Percentiles rank a stretch among this genome's conserved stretches.
Conservation (phyloP, 2,113 vertebrate species). For the Plecturocebus donacophilus region DNA sequence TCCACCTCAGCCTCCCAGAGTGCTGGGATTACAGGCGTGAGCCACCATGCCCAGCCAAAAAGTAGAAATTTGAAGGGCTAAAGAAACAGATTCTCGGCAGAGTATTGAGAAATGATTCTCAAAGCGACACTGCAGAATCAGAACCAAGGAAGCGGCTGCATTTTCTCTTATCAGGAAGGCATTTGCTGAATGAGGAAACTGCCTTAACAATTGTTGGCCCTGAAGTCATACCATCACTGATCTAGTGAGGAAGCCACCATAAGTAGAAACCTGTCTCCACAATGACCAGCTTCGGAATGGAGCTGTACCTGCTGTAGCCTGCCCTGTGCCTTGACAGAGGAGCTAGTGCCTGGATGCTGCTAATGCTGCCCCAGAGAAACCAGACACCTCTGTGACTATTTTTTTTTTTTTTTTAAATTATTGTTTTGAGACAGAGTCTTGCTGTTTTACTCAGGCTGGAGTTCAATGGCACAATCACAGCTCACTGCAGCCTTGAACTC, state of each 20-base stretch:
- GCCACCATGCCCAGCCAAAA: too few species aligned
- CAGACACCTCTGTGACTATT: neutral
- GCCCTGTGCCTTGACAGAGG: neutral
- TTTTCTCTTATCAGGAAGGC: slow-evolving; percentile 30
- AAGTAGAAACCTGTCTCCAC: neutral
- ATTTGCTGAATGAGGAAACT: neutral
- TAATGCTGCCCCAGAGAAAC: neutral
- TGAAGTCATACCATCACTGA: neutral
- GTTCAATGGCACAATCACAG: neutral
- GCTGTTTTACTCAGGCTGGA: neutral
- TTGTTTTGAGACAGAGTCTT: neutral
- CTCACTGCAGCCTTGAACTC: neutral
- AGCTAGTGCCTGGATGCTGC: neutral
- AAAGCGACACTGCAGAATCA: neutral
- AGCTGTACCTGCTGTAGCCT: neutral
- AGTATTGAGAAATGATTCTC: neutral
- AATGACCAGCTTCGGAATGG: neutral
- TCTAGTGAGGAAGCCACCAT: neutral
- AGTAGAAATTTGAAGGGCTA: neutral
- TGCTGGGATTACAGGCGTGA: neutral
- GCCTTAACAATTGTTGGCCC: neutral
- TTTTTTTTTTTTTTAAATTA: neutral
- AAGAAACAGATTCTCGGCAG: neutral
- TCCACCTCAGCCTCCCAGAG: neutral
- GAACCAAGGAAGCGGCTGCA: neutral